phyloP scores from a whole-genome alignment of 2,888 invertebrate species.

The Griposia aprilina region DNA sequence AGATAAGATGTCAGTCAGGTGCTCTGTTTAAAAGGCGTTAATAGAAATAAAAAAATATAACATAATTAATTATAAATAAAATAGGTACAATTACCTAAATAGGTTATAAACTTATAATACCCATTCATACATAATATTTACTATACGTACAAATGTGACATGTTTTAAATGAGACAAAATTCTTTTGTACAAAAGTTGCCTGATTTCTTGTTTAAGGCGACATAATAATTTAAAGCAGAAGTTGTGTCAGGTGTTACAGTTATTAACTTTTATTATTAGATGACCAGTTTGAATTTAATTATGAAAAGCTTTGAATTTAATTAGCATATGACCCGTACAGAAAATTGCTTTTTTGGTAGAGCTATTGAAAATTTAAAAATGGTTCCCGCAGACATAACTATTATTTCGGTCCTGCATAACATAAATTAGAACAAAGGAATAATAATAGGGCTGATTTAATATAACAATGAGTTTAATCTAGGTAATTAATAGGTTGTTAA shows the following conservation, averaged over 20 bases:
- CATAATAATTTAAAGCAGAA: conserved; percentile 30
- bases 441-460: background rate
- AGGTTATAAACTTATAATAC: no score
- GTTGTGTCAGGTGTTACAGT: conserved; percentile 23
- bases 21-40: no score
- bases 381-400: background rate
- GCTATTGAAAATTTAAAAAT: conserved; percentile 12
- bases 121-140: no score
- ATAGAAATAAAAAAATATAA: no score
- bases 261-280: conserved; percentile 50
- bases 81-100: no score
- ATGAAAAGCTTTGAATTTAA: conserved; percentile 26
- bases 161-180: background rate
- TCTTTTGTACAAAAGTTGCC: conserved; percentile 39
- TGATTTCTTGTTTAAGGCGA: conserved; percentile 37
- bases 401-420: background rate
- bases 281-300: conserved; percentile 38
- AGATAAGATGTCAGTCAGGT: no score
- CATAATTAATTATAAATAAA: no score
- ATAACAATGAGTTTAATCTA: conserved; percentile 31
- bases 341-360: background rate
- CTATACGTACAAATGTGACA: no score
- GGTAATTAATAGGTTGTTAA: conserved; percentile 4
- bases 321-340: background rate
- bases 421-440: conserved; percentile 26